Base-by-base conservation (phyloP, 1,140 invertebrate species). In the Eueides isabella region DNA sequence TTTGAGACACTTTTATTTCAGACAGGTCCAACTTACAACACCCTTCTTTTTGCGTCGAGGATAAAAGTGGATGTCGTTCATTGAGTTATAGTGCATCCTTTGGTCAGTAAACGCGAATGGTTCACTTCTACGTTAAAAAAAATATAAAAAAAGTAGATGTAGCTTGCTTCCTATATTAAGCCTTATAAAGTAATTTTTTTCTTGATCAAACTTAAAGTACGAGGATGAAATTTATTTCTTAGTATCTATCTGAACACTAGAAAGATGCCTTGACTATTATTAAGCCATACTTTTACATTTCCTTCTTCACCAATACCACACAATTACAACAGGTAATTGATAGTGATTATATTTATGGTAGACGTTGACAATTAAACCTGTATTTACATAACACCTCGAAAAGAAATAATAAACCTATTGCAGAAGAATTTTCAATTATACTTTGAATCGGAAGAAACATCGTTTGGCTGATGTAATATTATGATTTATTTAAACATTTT, bases 261-360 rank as follows among this genome's bases (percentile, higher is more conserved):
- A 19, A 44, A 5, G 7, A 19, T 23, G n/a, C 2, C 2, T 48
- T 16, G 14, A 5, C 16, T 1, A 7, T 7, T 6, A n/a, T n/a
- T 44, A 6, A 9, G 6, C 16, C n/a, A n/a, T 48, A 66, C 71
- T 63, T 82, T 82, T 80, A 76, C 81, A 85, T 87, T 82, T 78
- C 65, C 78, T 76, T 71, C 73, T 77, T 84, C 77, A 71, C 70
- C 74, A 67, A 72, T 74, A 75, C 62, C 26, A 26, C 67, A 23
- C 69, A 67, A 78, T 75, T 41, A 64, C 35, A 61, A 5, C 16
- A 38, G n/a, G 67, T 66, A 70, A 73, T 61, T 38, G 68, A 67
- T 55, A 69, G 61, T 38, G 29, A 69, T 74, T 55, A 66, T 33
- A 65, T 65, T 74, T 68, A 70, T 72, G n/a, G 26, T 67, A 30